A percentile compares a stretch with the other conserved stretches of the same genome.
These are phyloP conservation scores for Leptinotarsa lineolata DNA, from an alignment of 1,140 invertebrate genomes.

Conservation along the genomic window DNA sequence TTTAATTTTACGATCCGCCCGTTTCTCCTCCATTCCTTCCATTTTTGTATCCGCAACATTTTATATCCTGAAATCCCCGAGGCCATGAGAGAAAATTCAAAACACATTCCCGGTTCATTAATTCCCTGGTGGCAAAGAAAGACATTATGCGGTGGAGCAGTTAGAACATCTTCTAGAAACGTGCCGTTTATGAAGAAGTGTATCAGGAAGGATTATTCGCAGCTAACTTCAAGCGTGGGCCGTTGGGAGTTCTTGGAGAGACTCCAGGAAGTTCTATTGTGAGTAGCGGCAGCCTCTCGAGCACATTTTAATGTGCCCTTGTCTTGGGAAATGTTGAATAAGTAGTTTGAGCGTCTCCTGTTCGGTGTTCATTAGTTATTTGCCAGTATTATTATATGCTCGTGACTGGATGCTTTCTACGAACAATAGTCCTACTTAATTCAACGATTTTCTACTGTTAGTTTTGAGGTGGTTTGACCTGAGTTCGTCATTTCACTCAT, in stretches of 20 bases:
- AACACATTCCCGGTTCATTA: neutral
- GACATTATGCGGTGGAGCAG: neutral
- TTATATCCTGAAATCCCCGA: neutral
- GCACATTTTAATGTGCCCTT: neutral
- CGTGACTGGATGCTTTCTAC: neutral
- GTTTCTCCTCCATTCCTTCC: neutral
- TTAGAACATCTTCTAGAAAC: neutral
- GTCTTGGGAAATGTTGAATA: neutral
- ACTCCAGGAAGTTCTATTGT: neutral
- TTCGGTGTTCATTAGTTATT: conserved; percentile 3
- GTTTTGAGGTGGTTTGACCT: too few relatives aligned
- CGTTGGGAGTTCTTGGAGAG: neutral
- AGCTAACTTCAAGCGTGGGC: conserved; percentile 2
- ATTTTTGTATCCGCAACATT: conserved; percentile 1
- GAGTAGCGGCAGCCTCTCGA: neutral
- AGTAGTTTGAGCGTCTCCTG: conserved; percentile 1
- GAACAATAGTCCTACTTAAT: too few relatives aligned
- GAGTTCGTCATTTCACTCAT: too few relatives aligned
- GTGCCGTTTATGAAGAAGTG: conserved; percentile 1
- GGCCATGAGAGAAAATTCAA: neutral
- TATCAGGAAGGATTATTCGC: neutral
- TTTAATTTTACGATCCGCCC: neutral
- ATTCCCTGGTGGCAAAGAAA: neutral
- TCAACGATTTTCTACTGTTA: too few relatives aligned
- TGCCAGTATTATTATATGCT: neutral